phyloP scores from a whole-genome alignment of 1,140 invertebrate species.

The Drosophila gunungcola region DNA sequence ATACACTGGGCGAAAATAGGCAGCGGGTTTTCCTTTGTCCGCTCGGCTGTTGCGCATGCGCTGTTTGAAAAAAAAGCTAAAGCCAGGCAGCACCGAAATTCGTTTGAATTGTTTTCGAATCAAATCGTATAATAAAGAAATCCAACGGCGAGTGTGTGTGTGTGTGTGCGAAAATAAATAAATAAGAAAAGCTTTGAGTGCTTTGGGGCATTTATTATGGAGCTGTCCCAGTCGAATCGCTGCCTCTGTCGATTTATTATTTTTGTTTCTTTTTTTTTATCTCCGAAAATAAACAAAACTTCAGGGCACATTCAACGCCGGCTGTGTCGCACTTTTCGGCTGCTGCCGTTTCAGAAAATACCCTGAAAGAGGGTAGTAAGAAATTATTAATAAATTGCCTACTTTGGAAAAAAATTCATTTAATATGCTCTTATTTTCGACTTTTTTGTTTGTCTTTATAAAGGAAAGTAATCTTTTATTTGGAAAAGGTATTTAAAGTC shows the following conservation, averaged over 20 bases:
- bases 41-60: slow-evolving; percentile 46
- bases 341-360: slow-evolving; percentile 48
- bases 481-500: no score
- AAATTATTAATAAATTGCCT: no score
- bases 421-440: no score
- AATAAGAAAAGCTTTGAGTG: slow-evolving; percentile 63
- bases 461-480: no score
- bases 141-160: slow-evolving; percentile 24
- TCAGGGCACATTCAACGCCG: slow-evolving; percentile 54
- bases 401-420: no score
- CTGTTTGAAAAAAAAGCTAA: not conserved
- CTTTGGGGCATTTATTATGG: slow-evolving; percentile 60
- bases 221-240: slow-evolving; percentile 45
- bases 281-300: slow-evolving; percentile 65
- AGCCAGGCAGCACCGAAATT: slow-evolving; percentile 16
- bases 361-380: slow-evolving; percentile 4
- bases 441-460: no score
- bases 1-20: slow-evolving; percentile 65
- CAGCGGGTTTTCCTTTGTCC: slow-evolving; percentile 20
- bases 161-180: slow-evolving; percentile 46
- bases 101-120: slow-evolving; percentile 51
- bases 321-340: slow-evolving; percentile 51
- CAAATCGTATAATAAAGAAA: slow-evolving; percentile 64
- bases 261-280: slow-evolving; percentile 49
- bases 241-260: slow-evolving; percentile 49